phyloP scores from a whole-genome alignment of 2,113 vertebrate species.

The Danionella cerebrum region DNA sequence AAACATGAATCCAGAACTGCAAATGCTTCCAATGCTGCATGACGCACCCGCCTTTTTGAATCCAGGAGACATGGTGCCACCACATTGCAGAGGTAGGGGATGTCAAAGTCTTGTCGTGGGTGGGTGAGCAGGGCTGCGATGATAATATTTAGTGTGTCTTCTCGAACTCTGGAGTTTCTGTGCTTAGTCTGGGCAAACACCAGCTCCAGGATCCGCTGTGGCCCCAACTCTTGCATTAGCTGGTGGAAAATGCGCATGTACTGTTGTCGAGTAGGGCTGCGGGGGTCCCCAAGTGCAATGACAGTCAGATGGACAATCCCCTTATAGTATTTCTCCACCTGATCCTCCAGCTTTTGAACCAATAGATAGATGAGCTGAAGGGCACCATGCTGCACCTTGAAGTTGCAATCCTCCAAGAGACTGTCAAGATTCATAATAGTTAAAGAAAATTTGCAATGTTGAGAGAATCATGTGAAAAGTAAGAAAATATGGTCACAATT shows the following conservation, averaged over 20 bases:
- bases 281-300: constrained; percentile 72
- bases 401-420: no score
- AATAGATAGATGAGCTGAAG: constrained; percentile 74
- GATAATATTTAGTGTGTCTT: constrained; percentile 76
- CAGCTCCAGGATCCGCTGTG: constrained; percentile 69
- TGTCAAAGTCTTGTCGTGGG: constrained; percentile 72
- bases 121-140: constrained; percentile 72
- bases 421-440: no score
- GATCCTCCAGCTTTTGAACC: constrained; percentile 65
- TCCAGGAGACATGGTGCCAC: constrained; percentile 73
- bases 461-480: no score
- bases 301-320: constrained; percentile 66
- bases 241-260: constrained; percentile 68
- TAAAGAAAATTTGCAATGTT: no score
- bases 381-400: constrained; percentile 65
- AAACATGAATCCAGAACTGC: constrained; percentile 69
- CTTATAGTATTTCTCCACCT: constrained; percentile 60
- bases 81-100: constrained; percentile 66
- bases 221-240: constrained; percentile 69
- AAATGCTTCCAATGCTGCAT: constrained; percentile 77
- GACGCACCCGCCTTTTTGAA: constrained; percentile 74
- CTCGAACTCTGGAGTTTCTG: constrained; percentile 71
- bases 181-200: constrained; percentile 71
- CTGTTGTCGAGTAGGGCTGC: constrained; percentile 68
- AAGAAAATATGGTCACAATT: no score